Base-by-base conservation (phyloP, 2,797 vertebrate genomes). In the Decapterus maruadsi region DNA sequence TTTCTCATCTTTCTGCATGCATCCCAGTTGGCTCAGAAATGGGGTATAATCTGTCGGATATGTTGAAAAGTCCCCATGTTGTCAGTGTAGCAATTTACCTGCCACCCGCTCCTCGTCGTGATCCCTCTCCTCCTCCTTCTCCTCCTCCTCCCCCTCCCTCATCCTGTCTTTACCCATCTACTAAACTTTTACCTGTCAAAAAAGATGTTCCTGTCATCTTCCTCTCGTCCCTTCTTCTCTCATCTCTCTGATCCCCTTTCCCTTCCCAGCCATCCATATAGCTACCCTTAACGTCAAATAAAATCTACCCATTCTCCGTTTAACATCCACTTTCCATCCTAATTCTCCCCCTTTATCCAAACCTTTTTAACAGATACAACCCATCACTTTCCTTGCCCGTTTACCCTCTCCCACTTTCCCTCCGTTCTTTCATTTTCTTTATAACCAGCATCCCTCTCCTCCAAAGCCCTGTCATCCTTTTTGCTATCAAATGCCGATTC, bases 121-220 rank as follows among this genome's bases (percentile, higher is more conserved):
- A 89, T 87, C 81, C 76, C 29, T 69, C 78, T 70, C 73, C 62
- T 73, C 73, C 62, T 73, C 3, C 26, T 3, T 26, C 26, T 26
- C 26, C 26, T 26, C 78, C 63, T 75, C 70, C 60, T 78, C 72
- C 63, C 80, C 71, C 67, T 85, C 78, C 60, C 54, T 70, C 78
- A 78, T 75, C 72, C 76, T 74, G 79, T 87, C 85, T 78, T 78
- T 80, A 69, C 82, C 86, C 83, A 67, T 86, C 77, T 20, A 77
- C 87, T 87, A 87, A 90, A 90, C 80, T 81, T 90, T 82, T 83
- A 87, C 81, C 81, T 85, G 90, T 90, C 89, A 91, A 79, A 82
- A 82, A 83, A 87, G 72, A 89, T 85, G 88, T 87, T 87, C 58
- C 79, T 81, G 82, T 87, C 88, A 84, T 86, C 81, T 73, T 77